Evolutionary conservation across 2,888 invertebrate species (phyloP).

Genomic region (Esperia sulphurella): DNA sequence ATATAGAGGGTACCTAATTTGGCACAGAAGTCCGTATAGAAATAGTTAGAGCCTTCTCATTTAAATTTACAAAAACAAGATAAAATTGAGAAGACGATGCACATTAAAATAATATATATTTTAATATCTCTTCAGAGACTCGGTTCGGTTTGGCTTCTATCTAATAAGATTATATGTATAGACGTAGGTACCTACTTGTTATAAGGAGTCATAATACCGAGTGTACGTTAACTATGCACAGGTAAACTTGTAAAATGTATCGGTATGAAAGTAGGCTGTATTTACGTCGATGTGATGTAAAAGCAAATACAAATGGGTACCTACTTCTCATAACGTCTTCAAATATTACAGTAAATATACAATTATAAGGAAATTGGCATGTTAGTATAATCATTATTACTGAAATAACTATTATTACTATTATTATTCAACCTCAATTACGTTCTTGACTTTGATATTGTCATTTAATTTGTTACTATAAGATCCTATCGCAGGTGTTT

Average conservation of each 20-base stretch:
- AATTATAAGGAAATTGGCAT: background rate
- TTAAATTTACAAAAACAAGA: background rate
- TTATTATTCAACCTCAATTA: constrained; percentile 15
- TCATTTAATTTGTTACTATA: constrained; percentile 31
- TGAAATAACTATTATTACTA: constrained; percentile 14
- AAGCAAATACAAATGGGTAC: background rate
- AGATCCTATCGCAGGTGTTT: constrained; percentile 30
- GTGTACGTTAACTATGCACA: too few species aligned
- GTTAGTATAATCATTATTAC: background rate
- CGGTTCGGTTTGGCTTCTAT: too few species aligned
- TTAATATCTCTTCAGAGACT: too few species aligned
- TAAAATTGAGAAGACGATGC: background rate
- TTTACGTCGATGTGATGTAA: too few species aligned
- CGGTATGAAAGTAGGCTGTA: too few species aligned
- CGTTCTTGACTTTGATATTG: constrained; percentile 27
- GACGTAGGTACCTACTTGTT: too few species aligned
- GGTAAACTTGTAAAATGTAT: too few species aligned
- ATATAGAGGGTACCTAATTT: constrained; percentile 59
- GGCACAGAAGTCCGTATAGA: constrained; percentile 56
- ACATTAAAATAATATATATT: too few species aligned
- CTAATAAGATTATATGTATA: too few species aligned
- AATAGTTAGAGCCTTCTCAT: constrained; percentile 16
- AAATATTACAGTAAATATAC: constrained; percentile 1
- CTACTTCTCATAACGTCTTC: background rate
- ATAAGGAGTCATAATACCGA: too few species aligned